Evolutionary conservation across 1,140 invertebrate species (phyloP).

Genomic region (Teleopsis dalmanni): DNA sequence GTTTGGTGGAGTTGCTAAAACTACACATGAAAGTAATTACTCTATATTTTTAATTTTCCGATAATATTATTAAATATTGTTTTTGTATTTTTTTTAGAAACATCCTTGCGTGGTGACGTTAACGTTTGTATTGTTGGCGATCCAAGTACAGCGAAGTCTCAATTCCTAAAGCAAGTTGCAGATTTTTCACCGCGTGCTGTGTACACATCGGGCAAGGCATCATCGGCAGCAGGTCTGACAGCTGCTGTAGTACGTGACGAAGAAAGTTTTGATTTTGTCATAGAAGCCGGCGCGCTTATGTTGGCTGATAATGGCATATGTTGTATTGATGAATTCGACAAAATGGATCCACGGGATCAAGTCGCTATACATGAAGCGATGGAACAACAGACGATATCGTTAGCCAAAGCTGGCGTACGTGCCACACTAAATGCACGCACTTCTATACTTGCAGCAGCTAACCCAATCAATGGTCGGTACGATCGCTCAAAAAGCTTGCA

Average conservation of each 20-base stretch:
- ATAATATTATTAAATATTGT: neutral
- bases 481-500: conserved; percentile 90
- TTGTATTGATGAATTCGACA: conserved; percentile 99
- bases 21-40: conserved; percentile 71
- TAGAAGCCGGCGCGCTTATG: conserved; percentile 98
- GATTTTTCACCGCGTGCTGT: conserved; percentile 94
- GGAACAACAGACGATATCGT: conserved; percentile 99
- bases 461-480: conserved; percentile 95
- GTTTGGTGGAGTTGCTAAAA: conserved; percentile 95
- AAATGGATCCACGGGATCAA: conserved; percentile 97
- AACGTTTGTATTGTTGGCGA: conserved; percentile 98
- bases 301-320: conserved; percentile 98
- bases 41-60: neutral
- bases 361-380: conserved; percentile 99
- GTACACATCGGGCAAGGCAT: conserved; percentile 98
- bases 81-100: conserved; percentile 42
- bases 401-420: conserved; percentile 96
- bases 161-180: conserved; percentile 92
- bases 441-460: conserved; percentile 96
- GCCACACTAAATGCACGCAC: conserved; percentile 96
- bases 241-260: conserved; percentile 97
- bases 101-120: conserved; percentile 86
- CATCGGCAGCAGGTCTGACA: conserved; percentile 93
- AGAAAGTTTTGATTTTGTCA: conserved; percentile 97
- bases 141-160: conserved; percentile 97